Percentiles rank a stretch among this genome's conserved stretches.
Evolutionary conservation across 2,888 invertebrate genomes (phyloP).

Genomic region (Micoletzkya japonica): DNA sequence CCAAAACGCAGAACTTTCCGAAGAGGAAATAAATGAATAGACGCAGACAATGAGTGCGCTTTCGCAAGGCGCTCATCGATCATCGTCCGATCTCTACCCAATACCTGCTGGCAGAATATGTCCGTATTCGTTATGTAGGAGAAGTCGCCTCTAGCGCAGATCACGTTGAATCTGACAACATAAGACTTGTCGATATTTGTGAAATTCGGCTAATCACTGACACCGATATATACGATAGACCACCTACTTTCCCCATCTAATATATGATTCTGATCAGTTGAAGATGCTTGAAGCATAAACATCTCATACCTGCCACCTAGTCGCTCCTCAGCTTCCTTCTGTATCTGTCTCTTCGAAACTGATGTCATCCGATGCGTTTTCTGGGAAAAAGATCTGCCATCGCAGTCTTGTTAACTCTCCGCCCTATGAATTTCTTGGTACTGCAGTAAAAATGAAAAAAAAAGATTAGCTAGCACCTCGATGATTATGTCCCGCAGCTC

Average conservation of each 20-base stretch:
- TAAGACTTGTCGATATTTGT: background rate
- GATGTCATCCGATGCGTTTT: conserved; percentile 20
- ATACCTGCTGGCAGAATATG: conserved; percentile 38
- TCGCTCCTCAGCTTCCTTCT: conserved; percentile 9
- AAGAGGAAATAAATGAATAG: too few species aligned
- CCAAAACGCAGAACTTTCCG: too few species aligned
- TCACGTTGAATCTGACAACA: conserved; percentile 27
- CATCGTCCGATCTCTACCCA: background rate
- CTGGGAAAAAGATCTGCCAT: too few species aligned
- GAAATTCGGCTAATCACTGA: background rate
- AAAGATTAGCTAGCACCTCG: too few species aligned
- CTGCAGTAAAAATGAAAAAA: too few species aligned
- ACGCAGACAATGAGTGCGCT: background rate
- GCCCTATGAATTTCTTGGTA: too few species aligned
- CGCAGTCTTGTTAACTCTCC: too few species aligned
- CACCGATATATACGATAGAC: background rate
- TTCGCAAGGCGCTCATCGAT: background rate
- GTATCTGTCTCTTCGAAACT: conserved; percentile 20
- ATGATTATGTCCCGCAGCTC: too few species aligned
- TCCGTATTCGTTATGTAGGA: conserved; percentile 43
- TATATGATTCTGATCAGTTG: too few species aligned
- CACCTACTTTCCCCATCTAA: background rate
- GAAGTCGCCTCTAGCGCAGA: conserved; percentile 39
- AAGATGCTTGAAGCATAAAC: background rate
- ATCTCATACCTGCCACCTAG: conserved; percentile 21